Evolutionary conservation across 2,113 vertebrate genomes (phyloP).

Genomic region (Plestiodon gilberti): DNA sequence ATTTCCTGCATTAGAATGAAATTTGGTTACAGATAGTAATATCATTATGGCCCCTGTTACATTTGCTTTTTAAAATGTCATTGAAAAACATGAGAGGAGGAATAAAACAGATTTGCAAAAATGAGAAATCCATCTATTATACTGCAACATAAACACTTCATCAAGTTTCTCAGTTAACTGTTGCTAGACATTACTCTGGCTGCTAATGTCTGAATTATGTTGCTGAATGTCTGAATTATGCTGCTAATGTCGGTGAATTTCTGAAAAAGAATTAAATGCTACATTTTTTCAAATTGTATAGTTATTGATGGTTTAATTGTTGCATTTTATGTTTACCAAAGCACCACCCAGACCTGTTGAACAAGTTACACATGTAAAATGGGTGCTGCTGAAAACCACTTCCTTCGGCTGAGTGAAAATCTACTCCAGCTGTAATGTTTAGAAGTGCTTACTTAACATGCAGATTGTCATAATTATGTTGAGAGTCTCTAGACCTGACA

Average conservation of each 20-base stretch:
- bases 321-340: constrained; percentile 11
- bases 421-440: not conserved
- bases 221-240: too few species aligned
- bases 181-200: constrained; percentile 44
- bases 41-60: not conserved
- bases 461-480: not conserved
- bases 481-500: not conserved
- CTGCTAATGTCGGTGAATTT: too few species aligned
- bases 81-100: not conserved
- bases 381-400: not conserved
- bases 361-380: not conserved
- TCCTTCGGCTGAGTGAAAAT: not conserved
- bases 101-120: constrained; percentile 34
- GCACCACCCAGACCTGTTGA: not conserved
- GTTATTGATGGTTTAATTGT: not conserved
- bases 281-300: not conserved
- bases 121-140: constrained; percentile 17
- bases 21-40: constrained; percentile 19
- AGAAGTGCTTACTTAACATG: not conserved
- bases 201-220: too few species aligned
- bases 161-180: constrained; percentile 16
- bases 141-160: not conserved
- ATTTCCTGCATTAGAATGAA: constrained; percentile 78
- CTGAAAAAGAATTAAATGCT: not conserved
- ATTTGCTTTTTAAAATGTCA: constrained; percentile 44